Evolutionary conservation across 2,888 invertebrate genomes (phyloP).

Genomic region (Coelopa pilipes): DNA sequence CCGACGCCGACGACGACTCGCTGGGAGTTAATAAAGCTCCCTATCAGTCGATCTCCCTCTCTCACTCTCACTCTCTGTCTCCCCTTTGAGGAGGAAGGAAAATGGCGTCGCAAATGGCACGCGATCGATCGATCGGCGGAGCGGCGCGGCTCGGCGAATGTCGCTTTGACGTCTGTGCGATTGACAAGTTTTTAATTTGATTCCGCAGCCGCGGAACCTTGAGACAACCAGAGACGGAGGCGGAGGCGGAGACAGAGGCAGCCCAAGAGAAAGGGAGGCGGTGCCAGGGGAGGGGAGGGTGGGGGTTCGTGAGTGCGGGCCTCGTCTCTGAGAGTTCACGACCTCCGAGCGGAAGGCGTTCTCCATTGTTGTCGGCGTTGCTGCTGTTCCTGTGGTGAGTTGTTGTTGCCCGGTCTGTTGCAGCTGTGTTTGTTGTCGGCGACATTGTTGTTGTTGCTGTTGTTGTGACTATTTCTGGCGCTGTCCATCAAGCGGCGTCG

Average conservation of each 20-base stretch:
- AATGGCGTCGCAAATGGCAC: conserved; percentile 5
- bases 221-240: too few relatives aligned
- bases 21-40: neutral
- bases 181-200: conserved; percentile 47
- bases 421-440: neutral
- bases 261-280: too few relatives aligned
- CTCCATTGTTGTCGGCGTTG: neutral
- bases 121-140: conserved; percentile 17
- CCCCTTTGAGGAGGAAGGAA: neutral
- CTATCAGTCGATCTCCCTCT: neutral
- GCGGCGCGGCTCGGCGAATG: neutral
- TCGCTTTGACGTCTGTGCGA: conserved; percentile 36
- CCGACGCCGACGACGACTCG: neutral
- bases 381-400: neutral
- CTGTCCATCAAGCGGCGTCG: neutral
- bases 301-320: too few relatives aligned
- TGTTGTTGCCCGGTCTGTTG: neutral
- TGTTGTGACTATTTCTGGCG: neutral
- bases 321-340: too few relatives aligned
- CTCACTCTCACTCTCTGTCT: neutral
- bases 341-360: too few relatives aligned
- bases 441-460: neutral
- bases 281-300: too few relatives aligned
- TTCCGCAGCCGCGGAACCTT: conserved; percentile 21
- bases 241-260: too few relatives aligned